Evolutionary conservation across 2,113 vertebrate species (phyloP).

Genomic region (Romanogobio albipinnatus): DNA sequence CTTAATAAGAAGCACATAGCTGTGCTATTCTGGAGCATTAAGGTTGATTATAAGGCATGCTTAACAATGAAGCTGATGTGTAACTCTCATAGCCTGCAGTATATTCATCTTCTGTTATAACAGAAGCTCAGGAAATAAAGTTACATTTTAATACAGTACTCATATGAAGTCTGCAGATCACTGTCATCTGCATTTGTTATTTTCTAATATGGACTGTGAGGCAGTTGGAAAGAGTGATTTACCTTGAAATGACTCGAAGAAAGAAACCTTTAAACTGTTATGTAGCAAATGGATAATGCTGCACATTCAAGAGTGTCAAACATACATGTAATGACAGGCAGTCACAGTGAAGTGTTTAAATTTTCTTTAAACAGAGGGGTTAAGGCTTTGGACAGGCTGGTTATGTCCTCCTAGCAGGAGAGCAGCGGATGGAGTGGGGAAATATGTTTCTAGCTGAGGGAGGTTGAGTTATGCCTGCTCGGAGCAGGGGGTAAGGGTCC

Average conservation of each 20-base stretch:
- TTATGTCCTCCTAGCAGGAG: conserved; percentile 49
- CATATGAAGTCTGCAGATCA: neutral
- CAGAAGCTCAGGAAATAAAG: conserved; percentile 5
- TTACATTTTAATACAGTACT: conserved; percentile 27
- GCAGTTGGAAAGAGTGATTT: conserved; percentile 25
- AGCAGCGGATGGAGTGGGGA: conserved; percentile 43
- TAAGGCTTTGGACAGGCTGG: conserved; percentile 38
- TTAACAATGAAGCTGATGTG: conserved; percentile 40
- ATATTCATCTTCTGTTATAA: neutral
- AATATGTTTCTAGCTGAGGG: conserved; percentile 67
- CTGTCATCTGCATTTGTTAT: conserved; percentile 26
- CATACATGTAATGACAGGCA: conserved; percentile 35
- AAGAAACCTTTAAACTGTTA: neutral
- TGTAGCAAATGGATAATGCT: conserved; percentile 6
- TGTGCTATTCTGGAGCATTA: conserved; percentile 61
- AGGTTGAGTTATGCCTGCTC: conserved; percentile 75
- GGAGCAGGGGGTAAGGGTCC: conserved; percentile 73
- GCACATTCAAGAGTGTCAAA: neutral
- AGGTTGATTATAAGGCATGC: conserved; percentile 53
- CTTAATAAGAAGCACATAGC: conserved; percentile 66
- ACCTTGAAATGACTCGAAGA: neutral
- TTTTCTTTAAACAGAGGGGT: conserved; percentile 46
- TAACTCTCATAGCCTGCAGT: conserved; percentile 31
- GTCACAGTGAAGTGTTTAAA: conserved; percentile 44
- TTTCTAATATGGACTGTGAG: conserved; percentile 38